Conservation (phyloP, 23 tunicate species). For the Ascidia mentula region DNA sequence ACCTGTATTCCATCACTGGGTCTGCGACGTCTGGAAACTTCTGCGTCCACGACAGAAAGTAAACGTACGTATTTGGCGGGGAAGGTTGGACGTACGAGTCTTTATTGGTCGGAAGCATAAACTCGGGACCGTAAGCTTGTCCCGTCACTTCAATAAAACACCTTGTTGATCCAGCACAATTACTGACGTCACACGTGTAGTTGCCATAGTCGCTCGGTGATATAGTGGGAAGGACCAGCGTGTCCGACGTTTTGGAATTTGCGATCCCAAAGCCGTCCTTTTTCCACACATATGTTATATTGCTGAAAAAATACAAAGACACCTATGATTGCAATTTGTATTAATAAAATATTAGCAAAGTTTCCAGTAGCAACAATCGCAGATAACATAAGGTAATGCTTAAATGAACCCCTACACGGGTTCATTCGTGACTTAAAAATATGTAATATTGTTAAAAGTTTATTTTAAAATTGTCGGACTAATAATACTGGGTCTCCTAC, state of each 20-base stretch:
- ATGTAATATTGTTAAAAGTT: too few species aligned
- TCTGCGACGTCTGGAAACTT: slow-evolving; percentile 58
- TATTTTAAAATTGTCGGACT: too few species aligned
- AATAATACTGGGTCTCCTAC: too few species aligned
- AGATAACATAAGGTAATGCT: too few species aligned
- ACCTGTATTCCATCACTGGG: slow-evolving; percentile 58
- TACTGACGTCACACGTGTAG: slow-evolving; percentile 59
- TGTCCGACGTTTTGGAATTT: slow-evolving; percentile 2
- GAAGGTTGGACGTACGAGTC: neutral
- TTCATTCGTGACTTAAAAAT: too few species aligned
- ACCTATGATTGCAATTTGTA: neutral
- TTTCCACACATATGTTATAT: slow-evolving; percentile 29
- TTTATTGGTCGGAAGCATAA: slow-evolving; percentile 22
- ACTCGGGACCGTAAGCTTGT: slow-evolving; percentile 75
- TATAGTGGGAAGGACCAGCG: slow-evolving; percentile 11
- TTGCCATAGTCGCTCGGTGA: slow-evolving; percentile 31
- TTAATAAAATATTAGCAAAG: too few species aligned
- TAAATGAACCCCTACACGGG: neutral
- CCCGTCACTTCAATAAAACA: slow-evolving; percentile 74
- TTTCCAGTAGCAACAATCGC: too few species aligned
- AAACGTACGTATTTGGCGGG: slow-evolving; percentile 20
- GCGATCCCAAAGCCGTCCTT: slow-evolving; percentile 29
- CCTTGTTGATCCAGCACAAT: slow-evolving; percentile 34
- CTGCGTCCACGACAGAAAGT: slow-evolving; percentile 77
- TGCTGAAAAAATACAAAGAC: neutral